These are phyloP conservation scores for Podabrus alpinus DNA, from an alignment of 2,888 invertebrate genomes.

Conservation along the genomic window DNA sequence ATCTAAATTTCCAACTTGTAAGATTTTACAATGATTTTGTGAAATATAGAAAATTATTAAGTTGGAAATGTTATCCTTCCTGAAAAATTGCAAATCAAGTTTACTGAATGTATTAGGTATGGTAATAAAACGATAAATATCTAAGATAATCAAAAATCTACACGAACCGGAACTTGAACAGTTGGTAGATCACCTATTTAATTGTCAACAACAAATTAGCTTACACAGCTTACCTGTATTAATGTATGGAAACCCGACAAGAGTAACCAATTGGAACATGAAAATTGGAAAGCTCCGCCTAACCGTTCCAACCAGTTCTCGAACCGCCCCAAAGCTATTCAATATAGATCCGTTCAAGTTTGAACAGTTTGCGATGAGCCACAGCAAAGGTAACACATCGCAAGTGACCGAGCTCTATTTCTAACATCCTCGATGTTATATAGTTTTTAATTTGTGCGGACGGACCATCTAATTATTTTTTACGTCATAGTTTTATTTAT, in stretches of 20 bases:
- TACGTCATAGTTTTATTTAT: neutral
- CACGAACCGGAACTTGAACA: neutral
- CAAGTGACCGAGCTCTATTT: neutral
- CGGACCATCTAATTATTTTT: neutral
- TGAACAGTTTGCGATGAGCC: conserved; percentile 35
- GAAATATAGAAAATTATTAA: no score
- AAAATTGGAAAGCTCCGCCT: conserved; percentile 39
- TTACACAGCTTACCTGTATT: conserved; percentile 36
- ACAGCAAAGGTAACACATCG: conserved; percentile 27
- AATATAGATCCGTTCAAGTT: conserved; percentile 44
- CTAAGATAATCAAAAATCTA: neutral
- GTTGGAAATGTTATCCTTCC: no score
- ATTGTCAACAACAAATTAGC: conserved; percentile 37
- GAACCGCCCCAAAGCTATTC: conserved; percentile 43
- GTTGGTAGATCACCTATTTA: neutral
- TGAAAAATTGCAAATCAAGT: no score
- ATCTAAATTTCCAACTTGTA: neutral
- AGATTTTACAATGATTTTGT: no score
- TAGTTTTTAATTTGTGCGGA: neutral
- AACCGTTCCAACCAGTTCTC: conserved; percentile 42
- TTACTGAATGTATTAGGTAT: neutral
- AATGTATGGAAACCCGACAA: conserved; percentile 28
- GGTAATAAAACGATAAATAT: neutral
- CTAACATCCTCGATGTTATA: neutral
- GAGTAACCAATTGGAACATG: conserved; percentile 37